Evolutionary conservation across 30 jellyfish, hydroid and myxozoan genomes (phyloP).

Genomic region (Phacellophora camtschatica): DNA sequence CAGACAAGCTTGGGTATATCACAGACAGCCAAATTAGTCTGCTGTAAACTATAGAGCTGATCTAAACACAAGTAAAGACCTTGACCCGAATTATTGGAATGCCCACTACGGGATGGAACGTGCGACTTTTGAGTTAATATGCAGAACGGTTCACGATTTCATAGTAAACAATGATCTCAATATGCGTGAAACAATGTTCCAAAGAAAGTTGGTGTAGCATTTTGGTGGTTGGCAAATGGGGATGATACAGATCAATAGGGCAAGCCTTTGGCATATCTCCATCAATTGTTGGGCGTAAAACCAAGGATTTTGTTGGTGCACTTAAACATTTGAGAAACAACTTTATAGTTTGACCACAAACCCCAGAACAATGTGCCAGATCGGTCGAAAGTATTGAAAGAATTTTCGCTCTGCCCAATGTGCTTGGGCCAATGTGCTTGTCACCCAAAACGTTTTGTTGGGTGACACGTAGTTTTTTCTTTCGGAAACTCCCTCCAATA

Average conservation of each 20-base stretch:
- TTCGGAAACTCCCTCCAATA: no score
- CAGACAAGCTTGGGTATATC: no score
- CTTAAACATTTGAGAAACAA: neutral
- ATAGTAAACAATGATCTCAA: neutral
- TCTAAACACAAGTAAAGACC: no score
- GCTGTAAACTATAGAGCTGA: no score
- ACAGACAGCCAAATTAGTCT: no score
- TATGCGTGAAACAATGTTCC: conserved; percentile 3
- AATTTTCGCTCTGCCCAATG: conserved; percentile 9
- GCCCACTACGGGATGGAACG: no score
- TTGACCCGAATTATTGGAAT: no score
- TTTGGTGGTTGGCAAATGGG: conserved; percentile 35
- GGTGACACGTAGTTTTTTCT: no score
- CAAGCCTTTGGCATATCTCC: conserved; percentile 16
- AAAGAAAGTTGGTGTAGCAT: conserved; percentile 1
- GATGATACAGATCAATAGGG: conserved; percentile 14
- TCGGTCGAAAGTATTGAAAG: neutral
- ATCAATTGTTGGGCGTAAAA: conserved; percentile 9
- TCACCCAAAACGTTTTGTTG: no score
- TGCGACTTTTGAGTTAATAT: no score
- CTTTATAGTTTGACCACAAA: neutral
- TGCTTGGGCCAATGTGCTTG: conserved; percentile 17
- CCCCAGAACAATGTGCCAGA: neutral
- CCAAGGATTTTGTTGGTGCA: conserved; percentile 35
- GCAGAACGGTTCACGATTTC: neutral